Conservation (phyloP, 2,113 vertebrate species). For the Elaphurus davidianus region DNA sequence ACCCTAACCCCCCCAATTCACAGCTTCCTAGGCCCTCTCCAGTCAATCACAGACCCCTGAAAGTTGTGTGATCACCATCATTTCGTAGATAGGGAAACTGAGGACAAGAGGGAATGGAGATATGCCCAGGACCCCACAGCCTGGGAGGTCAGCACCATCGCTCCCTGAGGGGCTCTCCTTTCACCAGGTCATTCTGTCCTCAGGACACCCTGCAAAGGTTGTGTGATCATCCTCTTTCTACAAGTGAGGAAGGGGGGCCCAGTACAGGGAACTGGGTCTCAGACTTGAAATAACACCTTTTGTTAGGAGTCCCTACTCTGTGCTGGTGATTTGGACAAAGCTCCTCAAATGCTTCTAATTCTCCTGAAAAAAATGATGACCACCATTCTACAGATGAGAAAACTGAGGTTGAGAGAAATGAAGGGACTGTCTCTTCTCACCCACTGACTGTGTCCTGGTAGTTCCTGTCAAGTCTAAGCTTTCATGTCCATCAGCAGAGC, state of each 20-base stretch:
- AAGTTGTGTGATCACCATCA: not conserved
- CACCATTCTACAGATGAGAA: not conserved
- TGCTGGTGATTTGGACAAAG: not conserved
- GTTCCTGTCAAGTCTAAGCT: not conserved
- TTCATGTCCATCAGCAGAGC: not conserved
- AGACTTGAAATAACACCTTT: not conserved
- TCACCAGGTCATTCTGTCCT: not conserved
- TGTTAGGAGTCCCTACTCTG: no score
- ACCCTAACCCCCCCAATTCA: accelerated
- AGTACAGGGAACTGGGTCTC: not conserved
- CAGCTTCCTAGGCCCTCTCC: not conserved
- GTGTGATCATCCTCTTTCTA: not conserved
- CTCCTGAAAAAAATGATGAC: not conserved
- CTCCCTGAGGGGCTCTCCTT: not conserved
- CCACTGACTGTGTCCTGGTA: not conserved
- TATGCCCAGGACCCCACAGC: not conserved
- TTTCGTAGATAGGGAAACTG: not conserved
- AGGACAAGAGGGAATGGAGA: not conserved
- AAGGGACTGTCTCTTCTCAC: not conserved
- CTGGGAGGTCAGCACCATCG: accelerated
- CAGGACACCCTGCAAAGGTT: accelerated
- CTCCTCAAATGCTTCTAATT: not conserved
- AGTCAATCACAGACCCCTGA: not conserved
- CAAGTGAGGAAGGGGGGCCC: not conserved
- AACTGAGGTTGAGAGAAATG: not conserved